A percentile compares a stretch with the other conserved stretches of the same genome.
Conservation (phyloP, 2,113 vertebrate genomes). For the Uropsilus gracilis region DNA sequence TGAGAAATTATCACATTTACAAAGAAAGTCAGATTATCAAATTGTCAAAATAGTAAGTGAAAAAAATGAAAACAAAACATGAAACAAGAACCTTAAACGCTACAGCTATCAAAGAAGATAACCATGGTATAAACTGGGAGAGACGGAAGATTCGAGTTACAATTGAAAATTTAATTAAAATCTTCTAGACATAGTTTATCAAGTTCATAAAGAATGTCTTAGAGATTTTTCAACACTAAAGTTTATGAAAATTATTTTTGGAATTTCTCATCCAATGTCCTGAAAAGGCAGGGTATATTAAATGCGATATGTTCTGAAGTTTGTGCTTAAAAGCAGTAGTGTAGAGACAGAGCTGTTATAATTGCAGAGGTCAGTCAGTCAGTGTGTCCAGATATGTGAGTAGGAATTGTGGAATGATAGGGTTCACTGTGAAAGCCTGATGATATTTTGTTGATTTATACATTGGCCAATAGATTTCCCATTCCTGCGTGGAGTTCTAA, state of each 20-base stretch:
- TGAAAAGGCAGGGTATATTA: background rate
- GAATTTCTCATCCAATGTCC: background rate
- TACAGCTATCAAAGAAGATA: background rate
- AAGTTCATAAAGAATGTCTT: background rate
- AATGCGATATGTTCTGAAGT: background rate
- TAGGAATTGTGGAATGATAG: background rate
- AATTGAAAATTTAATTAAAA: background rate
- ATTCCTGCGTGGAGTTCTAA: background rate
- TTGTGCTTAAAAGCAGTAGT: background rate
- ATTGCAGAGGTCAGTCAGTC: background rate
- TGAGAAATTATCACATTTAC: background rate
- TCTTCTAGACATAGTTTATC: background rate
- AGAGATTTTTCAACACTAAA: background rate
- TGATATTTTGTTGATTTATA: background rate
- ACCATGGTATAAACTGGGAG: background rate
- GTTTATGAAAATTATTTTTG: background rate
- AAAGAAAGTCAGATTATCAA: slow-evolving; percentile 3
- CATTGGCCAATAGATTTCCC: background rate
- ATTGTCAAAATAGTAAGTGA: background rate
- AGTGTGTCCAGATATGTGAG: background rate
- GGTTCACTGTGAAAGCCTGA: background rate
- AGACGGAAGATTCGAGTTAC: background rate
- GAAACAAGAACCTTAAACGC: too few relatives aligned
- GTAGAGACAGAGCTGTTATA: background rate
- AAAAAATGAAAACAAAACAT: background rate